A percentile compares a stretch with the other conserved stretches of the same genome.
These are phyloP conservation scores for Pampus argenteus DNA, from an alignment of 2,797 vertebrate species.

Conservation along the genomic window DNA sequence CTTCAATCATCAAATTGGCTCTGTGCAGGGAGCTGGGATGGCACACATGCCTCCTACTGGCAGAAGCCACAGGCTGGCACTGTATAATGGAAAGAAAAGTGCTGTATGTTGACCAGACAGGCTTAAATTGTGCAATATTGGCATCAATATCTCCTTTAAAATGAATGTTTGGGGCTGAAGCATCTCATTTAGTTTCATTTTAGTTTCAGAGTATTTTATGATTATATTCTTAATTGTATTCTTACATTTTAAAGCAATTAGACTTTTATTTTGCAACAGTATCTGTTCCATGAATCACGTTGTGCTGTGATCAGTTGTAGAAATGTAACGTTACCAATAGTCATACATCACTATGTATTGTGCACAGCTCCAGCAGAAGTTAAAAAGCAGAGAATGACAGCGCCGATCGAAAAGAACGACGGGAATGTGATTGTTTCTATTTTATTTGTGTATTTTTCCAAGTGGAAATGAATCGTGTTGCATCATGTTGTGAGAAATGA, in stretches of 20 bases:
- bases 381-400: background rate
- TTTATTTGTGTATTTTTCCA: no score
- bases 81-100: slow-evolving; percentile 18
- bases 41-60: slow-evolving; percentile 43
- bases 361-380: background rate
- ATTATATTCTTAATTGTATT: background rate
- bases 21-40: slow-evolving; percentile 44
- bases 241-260: background rate
- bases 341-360: background rate
- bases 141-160: background rate
- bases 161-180: background rate
- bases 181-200: no score
- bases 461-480: no score
- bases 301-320: background rate
- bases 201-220: background rate
- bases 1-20: slow-evolving; percentile 74
- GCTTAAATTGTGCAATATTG: slow-evolving; percentile 1
- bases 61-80: slow-evolving; percentile 27
- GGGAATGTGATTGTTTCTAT: background rate
- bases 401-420: background rate
- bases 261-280: background rate
- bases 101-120: slow-evolving; percentile 8
- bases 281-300: background rate
- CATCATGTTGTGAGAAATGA: background rate
- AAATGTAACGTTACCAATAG: background rate